Base-by-base conservation (phyloP, 2,113 vertebrate genomes). In the Lates calcarifer region DNA sequence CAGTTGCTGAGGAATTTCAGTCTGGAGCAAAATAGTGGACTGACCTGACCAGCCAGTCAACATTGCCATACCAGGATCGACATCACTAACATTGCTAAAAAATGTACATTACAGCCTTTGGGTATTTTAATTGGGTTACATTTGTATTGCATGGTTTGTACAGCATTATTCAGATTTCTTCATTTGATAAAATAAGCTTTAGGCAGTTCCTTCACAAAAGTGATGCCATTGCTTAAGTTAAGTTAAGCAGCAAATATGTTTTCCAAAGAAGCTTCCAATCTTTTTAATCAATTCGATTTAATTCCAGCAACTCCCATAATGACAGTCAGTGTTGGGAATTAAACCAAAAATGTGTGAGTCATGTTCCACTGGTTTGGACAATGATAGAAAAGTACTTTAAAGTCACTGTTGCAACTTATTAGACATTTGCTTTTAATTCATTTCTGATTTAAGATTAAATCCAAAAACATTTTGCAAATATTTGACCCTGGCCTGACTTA, bases 201-300 rank as follows among this genome's bases (percentile, higher is more conserved):
- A 37, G 43, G 24, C 33, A 41, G 3, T 20, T 22, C 17, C 17
- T 2, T 22, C 10, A 49, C 15, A 1, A 68, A 20, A 58, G n/a
- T 37, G 15, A 49, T 39, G 8, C 33, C 5, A 13, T 13, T 12
- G n/a, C 22, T n/a, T 53, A 53, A 24, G 4, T 53, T 53, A 11
- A n/a, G n/a, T 53, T 6, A 5, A 47, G 43, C 5, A 4, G 6
- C 43, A 55, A 26, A 13, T 10, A 53, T 17, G 73, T 64, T 82
- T 70, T 75, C 63, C 51, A 61, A 61, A 65, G 53, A 24, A 57
- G n/a, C 35, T 77, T 66, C 49, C 55, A 53, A 35, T 45, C 22
- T 55, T 39, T 15, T 64, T 31, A 61, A 57, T 55, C 17, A 62
- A 57, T 43, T 10, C 45, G 58, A 75, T 77, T 69, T 64, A n/a